Percentiles rank a stretch among this genome's conserved stretches.
phyloP scores from a whole-genome alignment of 2,113 vertebrate species.

The Heloderma charlesbogerti region DNA sequence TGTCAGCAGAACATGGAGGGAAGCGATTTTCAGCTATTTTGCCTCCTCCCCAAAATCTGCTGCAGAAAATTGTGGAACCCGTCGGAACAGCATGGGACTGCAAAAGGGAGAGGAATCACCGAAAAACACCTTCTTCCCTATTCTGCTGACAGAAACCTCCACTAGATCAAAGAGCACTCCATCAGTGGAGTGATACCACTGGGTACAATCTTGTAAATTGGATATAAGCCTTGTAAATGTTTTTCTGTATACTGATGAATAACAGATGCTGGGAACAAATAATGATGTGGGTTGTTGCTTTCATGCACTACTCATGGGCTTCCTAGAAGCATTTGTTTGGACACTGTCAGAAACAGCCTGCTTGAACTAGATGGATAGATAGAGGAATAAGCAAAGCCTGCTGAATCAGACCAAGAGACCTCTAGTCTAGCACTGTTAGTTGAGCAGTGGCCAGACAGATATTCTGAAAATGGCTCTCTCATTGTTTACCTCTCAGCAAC shows the following conservation, averaged over 20 bases:
- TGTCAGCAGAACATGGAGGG: neutral
- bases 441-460: neutral
- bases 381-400: neutral
- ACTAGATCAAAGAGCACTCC: neutral
- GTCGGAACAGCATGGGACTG: neutral
- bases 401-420: neutral
- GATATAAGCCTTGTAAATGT: neutral
- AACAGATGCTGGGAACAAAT: neutral
- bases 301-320: neutral
- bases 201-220: neutral
- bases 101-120: neutral
- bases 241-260: neutral
- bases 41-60: neutral
- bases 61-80: neutral
- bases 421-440: neutral
- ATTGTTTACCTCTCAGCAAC: neutral
- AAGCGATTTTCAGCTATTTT: neutral
- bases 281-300: neutral
- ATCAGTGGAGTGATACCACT: neutral
- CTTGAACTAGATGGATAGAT: neutral
- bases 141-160: neutral
- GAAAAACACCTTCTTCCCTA: neutral
- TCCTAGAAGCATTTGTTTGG: conserved; percentile 2
- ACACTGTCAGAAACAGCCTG: neutral
- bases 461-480: neutral